Base-by-base conservation (phyloP, 2,888 invertebrate species). In the Myathropa florea region DNA sequence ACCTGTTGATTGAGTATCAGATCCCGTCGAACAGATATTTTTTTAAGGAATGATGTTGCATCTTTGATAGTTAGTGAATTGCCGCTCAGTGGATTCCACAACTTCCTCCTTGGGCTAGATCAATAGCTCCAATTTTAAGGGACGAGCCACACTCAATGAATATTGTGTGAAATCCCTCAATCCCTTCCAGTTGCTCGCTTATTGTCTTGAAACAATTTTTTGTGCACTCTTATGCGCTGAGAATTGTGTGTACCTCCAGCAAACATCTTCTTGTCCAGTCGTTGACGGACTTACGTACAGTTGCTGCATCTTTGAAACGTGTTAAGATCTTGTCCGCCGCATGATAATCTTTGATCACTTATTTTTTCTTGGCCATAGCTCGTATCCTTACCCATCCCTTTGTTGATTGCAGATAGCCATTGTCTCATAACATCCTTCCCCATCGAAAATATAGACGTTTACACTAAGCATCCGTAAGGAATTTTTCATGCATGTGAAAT, bases 401-500 rank as follows among this genome's bases (percentile, higher is more conserved):
- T 46, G 18, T 67, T 12, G 33, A 33, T 12, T 33, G 33, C 33
- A 33, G 33, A 33, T 67, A 60, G 28, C 71, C 65, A 24, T 71
- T 71, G 39, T 65, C 24, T 10, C 26, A 14, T 59, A 61, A 63
- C 30, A 63, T 33, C 33, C 33, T n/a, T 46, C 4, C 53, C 3
- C 53, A 53, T 53, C 26, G 55, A 2, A 30, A 46, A 24, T 55
- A 55, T 36, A 33, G 26, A 78, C 59, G 24, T 79, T 83, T 83
- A 86, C 75, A 75, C 71, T 71, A 70, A 73, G 26, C 73, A n/a
- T 61, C 30, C 78, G 28, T 55, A 78, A 71, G 75, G n/a, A 63
- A 26, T 71, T 78, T 14, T 33, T 30, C 73, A 82, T 86, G 82
- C 78, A 73, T 82, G 78, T 75, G 77, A 46, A 82, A 73, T 78